A percentile compares a stretch with the other conserved stretches of the same genome.
phyloP scores from a whole-genome alignment of 2,797 vertebrate genomes.

The Periophthalmus magnuspinnatus region DNA sequence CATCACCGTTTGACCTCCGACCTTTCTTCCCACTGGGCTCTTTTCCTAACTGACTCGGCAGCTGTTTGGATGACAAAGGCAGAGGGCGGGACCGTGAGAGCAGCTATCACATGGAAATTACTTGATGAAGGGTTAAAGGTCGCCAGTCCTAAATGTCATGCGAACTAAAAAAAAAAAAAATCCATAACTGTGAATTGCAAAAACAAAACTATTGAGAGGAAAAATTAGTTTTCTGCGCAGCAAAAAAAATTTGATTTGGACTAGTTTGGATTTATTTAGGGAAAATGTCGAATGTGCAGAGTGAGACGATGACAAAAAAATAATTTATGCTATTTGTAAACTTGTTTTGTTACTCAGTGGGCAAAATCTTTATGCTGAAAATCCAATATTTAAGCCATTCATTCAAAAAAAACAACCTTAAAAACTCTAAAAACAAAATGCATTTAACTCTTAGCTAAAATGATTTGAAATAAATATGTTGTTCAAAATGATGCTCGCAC shows the following conservation, averaged over 20 bases:
- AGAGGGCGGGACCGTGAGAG: constrained; percentile 55
- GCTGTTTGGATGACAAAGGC: constrained; percentile 77
- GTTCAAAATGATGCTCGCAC: too few relatives aligned
- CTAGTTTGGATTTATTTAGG: background rate
- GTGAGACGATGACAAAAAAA: too few relatives aligned
- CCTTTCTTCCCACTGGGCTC: constrained; percentile 89
- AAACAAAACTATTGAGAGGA: constrained; percentile 22
- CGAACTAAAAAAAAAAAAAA: constrained; percentile 23
- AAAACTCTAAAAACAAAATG: too few relatives aligned
- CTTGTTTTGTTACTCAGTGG: too few relatives aligned
- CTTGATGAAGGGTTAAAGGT: constrained; percentile 47
- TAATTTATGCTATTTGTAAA: too few relatives aligned
- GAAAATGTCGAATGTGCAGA: too few relatives aligned
- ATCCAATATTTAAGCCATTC: too few relatives aligned
- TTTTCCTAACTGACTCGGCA: constrained; percentile 83
- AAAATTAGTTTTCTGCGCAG: background rate
- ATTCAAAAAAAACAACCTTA: too few relatives aligned
- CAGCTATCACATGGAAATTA: constrained; percentile 37
- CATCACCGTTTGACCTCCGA: constrained; percentile 93
- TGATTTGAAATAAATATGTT: too few relatives aligned
- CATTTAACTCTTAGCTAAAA: too few relatives aligned
- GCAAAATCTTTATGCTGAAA: too few relatives aligned
- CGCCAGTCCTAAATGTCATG: constrained; percentile 26
- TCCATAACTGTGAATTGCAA: constrained; percentile 17
- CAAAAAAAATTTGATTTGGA: background rate